phyloP scores from a whole-genome alignment of 2,888 invertebrate species.

The Caradrina clavipalpis region DNA sequence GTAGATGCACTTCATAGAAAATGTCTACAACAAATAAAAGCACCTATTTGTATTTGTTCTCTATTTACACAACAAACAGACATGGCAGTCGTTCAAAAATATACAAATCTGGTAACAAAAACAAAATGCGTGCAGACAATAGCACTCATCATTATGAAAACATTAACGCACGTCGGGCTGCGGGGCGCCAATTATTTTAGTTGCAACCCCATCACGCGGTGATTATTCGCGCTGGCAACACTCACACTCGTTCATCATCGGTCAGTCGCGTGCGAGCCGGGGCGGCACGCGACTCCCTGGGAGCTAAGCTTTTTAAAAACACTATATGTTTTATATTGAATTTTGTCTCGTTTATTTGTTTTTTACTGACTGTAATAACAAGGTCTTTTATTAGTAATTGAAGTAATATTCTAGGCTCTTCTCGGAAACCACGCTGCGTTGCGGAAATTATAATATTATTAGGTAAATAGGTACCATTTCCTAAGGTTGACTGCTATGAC shows the following conservation, averaged over 20 bases:
- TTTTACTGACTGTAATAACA: slow-evolving; percentile 40
- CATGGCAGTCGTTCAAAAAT: slow-evolving; percentile 67
- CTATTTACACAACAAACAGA: slow-evolving; percentile 75
- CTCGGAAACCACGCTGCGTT: background rate
- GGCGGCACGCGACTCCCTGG: slow-evolving; percentile 68
- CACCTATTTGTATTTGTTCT: slow-evolving; percentile 69
- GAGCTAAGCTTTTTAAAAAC: slow-evolving; percentile 71
- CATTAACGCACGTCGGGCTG: slow-evolving; percentile 85
- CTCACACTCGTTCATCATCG: slow-evolving; percentile 81
- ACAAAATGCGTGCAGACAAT: slow-evolving; percentile 81
- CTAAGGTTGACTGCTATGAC: no score
- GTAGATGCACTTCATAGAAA: background rate
- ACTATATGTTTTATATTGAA: slow-evolving; percentile 64
- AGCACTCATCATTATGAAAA: slow-evolving; percentile 88
- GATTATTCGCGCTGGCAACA: slow-evolving; percentile 84
- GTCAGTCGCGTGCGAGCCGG: slow-evolving; percentile 78
- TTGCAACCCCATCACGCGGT: slow-evolving; percentile 86
- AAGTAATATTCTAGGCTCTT: slow-evolving; percentile 17
- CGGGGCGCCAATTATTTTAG: slow-evolving; percentile 89
- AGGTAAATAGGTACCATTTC: no score
- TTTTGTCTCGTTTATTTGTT: slow-evolving; percentile 44
- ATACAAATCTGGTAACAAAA: slow-evolving; percentile 85
- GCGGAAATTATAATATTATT: background rate
- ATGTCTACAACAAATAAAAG: slow-evolving; percentile 23
- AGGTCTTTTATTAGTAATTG: slow-evolving; percentile 31